Percentiles rank a stretch among this genome's conserved stretches.
Evolutionary conservation across 2,888 invertebrate genomes (phyloP).

Genomic region (Hybos culiciformis): DNA sequence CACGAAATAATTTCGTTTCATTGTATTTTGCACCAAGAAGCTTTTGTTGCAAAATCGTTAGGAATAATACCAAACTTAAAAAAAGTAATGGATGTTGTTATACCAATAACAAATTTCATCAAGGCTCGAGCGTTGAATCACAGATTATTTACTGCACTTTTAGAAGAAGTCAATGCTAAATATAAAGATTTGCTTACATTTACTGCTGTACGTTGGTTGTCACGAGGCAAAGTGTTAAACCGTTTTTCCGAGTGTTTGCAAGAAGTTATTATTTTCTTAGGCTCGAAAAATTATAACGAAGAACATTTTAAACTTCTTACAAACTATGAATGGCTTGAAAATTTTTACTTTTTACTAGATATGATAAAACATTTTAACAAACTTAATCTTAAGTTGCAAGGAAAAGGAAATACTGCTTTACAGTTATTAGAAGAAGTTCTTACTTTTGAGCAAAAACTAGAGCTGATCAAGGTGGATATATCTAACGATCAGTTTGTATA

Average conservation of each 20-base stretch:
- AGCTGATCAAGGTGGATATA: neutral
- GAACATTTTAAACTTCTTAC: neutral
- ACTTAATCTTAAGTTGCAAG: neutral
- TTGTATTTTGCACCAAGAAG: neutral
- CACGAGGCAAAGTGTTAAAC: neutral
- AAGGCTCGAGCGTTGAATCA: neutral
- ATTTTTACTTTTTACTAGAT: neutral
- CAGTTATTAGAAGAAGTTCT: neutral
- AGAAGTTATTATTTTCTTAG: neutral
- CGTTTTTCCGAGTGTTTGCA: neutral
- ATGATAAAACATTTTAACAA: neutral
- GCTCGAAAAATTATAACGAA: neutral
- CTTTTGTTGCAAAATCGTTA: neutral
- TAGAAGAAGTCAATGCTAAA: neutral
- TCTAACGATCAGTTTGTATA: neutral
- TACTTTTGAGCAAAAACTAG: neutral
- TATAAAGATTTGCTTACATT: neutral
- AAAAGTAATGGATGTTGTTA: neutral
- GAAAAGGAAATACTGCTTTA: neutral
- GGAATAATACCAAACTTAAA: neutral
- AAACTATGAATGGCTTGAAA: neutral
- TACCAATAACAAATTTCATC: neutral
- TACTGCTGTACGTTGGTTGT: neutral
- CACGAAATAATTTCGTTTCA: neutral
- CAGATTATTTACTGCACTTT: neutral